Percentiles rank a stretch among this genome's conserved stretches.
These are phyloP conservation scores for Aeoliscus strigatus DNA, from an alignment of 2,797 vertebrate species.

Conservation along the genomic window DNA sequence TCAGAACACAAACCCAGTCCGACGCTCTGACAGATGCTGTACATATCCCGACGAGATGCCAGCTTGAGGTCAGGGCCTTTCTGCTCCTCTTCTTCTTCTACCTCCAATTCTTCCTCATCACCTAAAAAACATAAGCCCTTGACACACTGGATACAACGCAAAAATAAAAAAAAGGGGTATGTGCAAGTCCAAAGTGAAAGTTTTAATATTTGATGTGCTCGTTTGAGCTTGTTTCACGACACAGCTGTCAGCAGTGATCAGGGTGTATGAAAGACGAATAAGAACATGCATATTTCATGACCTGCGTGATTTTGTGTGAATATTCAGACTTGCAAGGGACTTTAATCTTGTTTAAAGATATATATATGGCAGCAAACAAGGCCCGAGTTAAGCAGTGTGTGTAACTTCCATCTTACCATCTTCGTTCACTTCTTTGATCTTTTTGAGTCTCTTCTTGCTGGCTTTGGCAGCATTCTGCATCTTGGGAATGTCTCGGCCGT, in stretches of 20 bases:
- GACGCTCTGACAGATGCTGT: constrained; percentile 94
- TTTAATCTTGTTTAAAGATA: too few relatives aligned
- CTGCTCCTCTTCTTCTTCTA: constrained; percentile 87
- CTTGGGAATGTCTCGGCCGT: constrained; percentile 95
- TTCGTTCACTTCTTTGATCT: constrained; percentile 87
- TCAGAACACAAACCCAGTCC: constrained; percentile 84
- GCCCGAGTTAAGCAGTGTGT: too few relatives aligned
- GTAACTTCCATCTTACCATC: constrained; percentile 69
- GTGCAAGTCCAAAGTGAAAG: too few relatives aligned
- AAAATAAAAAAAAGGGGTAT: neutral
- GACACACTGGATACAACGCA: neutral
- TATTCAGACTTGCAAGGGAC: too few relatives aligned
- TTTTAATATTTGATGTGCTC: too few relatives aligned
- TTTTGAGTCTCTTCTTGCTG: constrained; percentile 88
- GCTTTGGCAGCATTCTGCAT: constrained; percentile 95
- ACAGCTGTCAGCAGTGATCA: too few relatives aligned
- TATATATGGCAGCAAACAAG: too few relatives aligned
- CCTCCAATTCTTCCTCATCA: constrained; percentile 72
- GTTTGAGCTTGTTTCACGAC: too few relatives aligned
- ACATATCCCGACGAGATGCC: constrained; percentile 97
- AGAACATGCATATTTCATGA: too few relatives aligned
- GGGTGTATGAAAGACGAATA: too few relatives aligned
- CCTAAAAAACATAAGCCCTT: constrained; percentile 60
- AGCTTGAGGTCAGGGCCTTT: constrained; percentile 96
- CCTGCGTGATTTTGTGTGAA: too few relatives aligned